Evolutionary conservation across 2,888 invertebrate species (phyloP).

Genomic region (Cheilosia pagana): DNA sequence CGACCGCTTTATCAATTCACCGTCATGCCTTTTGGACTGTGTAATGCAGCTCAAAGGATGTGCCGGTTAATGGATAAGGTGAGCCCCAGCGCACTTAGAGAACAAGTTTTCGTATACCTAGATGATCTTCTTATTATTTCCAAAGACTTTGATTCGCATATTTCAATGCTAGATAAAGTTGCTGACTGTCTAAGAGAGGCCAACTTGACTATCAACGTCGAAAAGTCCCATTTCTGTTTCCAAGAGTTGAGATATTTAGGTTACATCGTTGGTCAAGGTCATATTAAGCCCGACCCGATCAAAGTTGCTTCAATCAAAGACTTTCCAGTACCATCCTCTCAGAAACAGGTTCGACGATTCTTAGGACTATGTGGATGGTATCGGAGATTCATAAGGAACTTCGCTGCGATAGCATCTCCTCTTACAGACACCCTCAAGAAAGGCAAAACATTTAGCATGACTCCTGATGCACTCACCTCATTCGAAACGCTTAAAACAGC

Average conservation of each 20-base stretch:
- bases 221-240: no score
- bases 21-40: constrained; percentile 6
- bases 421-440: neutral
- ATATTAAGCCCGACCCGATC: neutral
- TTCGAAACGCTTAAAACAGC: no score
- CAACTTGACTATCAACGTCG: neutral
- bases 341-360: neutral
- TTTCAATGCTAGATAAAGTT: neutral
- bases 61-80: neutral
- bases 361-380: constrained; percentile 4
- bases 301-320: neutral
- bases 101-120: constrained; percentile 4
- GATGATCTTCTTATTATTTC: constrained; percentile 2
- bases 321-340: neutral
- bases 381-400: constrained; percentile 5
- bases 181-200: neutral
- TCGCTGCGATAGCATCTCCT: neutral
- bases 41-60: constrained; percentile 1
- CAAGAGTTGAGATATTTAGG: neutral
- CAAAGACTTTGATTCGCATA: neutral
- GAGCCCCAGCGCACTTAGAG: neutral
- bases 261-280: neutral
- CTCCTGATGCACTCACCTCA: no score
- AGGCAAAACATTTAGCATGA: neutral
- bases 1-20: constrained; percentile 2